Evolutionary conservation across 2,888 invertebrate species (phyloP), one percentile per base, ranked within the genome.

Genomic region (Hofmannophila pseudospretella): DNA sequence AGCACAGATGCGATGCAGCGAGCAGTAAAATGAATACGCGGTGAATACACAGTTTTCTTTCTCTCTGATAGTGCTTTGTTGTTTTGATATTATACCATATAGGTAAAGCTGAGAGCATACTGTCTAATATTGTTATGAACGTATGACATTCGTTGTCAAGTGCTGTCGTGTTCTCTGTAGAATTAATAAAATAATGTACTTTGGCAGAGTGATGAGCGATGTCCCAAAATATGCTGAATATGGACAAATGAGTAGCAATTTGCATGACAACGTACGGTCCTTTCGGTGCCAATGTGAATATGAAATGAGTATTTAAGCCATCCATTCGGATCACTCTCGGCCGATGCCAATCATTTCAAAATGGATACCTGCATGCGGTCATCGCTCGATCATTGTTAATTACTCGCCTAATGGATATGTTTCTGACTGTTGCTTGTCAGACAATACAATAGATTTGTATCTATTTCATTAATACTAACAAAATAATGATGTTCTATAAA

Each of bases 261-360:
- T 76, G 69, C 56, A 45, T 66, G 57, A 54, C 58, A 55, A 49
- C 62, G 62, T 55, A 60, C 57, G 67, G 54, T 53, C 70, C 61
- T 65, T 71, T 56, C 63, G 60, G 44, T 69, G 65, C 69, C 66
- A 78, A 80, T 73, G 76, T 78, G 80, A 84, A 84, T 82, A 80
- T 78, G 67, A 75, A 79, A 81, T 81, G 79, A 81, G 74, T 73
- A 58, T 78, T 80, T 77, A 78, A 79, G 72, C 77, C 62, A 65
- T 66, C 68, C 70, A 76, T 79, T 80, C 71, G 75, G 75, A 82
- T 81, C 74, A 77, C 76, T 72, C 73, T 69, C 71, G 58, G 58
- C 60, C 55, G 61, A 64, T 66, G 72, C 70, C 77, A 72, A 79
- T 80, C 72, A 78, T 73, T 75, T 70, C 67, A 60, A 76, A 75